Base-by-base conservation (phyloP, 2,797 vertebrate genomes). In the Phyllotis vaccarum region DNA sequence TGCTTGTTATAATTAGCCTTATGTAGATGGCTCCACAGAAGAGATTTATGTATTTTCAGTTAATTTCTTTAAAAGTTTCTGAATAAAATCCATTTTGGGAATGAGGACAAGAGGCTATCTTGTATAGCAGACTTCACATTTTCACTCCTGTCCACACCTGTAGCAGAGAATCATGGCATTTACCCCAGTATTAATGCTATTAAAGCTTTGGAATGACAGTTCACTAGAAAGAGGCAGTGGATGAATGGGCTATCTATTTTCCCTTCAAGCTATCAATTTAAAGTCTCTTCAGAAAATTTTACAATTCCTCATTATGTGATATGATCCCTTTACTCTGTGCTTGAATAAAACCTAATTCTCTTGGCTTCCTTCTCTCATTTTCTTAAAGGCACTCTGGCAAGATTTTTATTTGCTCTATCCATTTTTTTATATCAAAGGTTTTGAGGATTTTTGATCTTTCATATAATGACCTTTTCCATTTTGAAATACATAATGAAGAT, bases 381-480 rank as follows among this genome's bases (percentile, higher is more conserved):
- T 56, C 49, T 74, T 93, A 31, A 86, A 90, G 86, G 12, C 3
- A 64, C 3, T 87, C 31, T 58, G 89, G 66, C 49, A 54, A 2
- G 3, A 40, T 58, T 93, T 92, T 88, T 87, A 80, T 80, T 96
- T 93, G 13, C 34, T 85, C 5, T 70, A 43, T 7, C 13, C 27
- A 79, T 16, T 22, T 75, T 52, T 56, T 54, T 12, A 75, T 82
- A 82, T 74, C 5, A 43, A 86, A 85, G 78, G n/a, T 81, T 83
- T 74, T 24, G 22, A 2, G 1, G 6, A 24, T 56, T 43, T 70
- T 81, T 86, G 12, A 91, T 66, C 27, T 29, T 92, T 97, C 97
- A 89, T 70, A 96, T 74, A 76, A 52, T 60, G 76, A 78, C 3
- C 31, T 70, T 95, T 92, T 85, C 31, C 40, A 95, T 31, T 89